These are phyloP conservation scores for Heterotis niloticus DNA, from an alignment of 2,113 vertebrate species.

Conservation along the genomic window DNA sequence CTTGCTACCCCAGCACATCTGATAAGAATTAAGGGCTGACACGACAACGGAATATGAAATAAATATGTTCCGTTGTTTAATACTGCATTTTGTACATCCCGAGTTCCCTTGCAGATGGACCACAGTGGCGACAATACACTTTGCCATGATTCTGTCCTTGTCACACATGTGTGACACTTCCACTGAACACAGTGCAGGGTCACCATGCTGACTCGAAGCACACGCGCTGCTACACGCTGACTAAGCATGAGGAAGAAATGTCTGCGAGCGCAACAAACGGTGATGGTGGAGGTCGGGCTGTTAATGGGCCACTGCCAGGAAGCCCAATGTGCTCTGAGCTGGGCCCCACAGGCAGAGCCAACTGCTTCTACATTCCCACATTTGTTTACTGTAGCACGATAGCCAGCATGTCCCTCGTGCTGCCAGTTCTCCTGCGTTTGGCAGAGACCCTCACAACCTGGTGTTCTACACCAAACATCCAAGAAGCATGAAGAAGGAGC, in stretches of 20 bases:
- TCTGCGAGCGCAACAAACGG: slow-evolving; percentile 35
- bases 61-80: slow-evolving; percentile 46
- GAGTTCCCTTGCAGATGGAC: background rate
- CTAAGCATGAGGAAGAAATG: too few species aligned
- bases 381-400: slow-evolving; percentile 8
- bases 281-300: slow-evolving; percentile 27
- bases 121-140: slow-evolving; percentile 41
- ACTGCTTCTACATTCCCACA: slow-evolving; percentile 8
- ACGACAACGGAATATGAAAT: slow-evolving; percentile 49
- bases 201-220: slow-evolving; percentile 52
- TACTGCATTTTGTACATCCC: background rate
- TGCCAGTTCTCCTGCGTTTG: slow-evolving; percentile 4
- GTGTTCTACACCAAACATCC: background rate
- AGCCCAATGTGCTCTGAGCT: background rate
- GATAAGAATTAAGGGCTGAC: slow-evolving; percentile 52
- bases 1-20: slow-evolving; percentile 52
- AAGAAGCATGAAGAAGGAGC: background rate
- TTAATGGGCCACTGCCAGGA: slow-evolving; percentile 30
- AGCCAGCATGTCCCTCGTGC: slow-evolving; percentile 1
- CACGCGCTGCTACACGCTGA: background rate
- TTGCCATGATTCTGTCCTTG: slow-evolving; percentile 30
- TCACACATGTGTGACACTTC: slow-evolving; percentile 36
- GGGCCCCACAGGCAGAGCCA: background rate
- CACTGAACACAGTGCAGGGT: slow-evolving; percentile 46
- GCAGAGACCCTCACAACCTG: background rate